Conservation (phyloP, 2,888 invertebrate genomes). For the Acronicta leporina region DNA sequence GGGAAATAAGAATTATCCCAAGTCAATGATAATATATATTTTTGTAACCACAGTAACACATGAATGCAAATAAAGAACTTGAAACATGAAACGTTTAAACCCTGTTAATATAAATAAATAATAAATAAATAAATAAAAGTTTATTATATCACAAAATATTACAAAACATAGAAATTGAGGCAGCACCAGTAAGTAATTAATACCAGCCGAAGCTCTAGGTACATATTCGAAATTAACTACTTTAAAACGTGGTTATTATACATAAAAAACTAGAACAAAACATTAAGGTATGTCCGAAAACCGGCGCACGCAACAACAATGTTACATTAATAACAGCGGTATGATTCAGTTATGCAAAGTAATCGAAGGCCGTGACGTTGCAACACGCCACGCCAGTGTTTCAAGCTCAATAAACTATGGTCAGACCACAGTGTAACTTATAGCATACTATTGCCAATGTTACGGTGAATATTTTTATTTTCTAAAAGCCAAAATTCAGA, state of each 20-base stretch:
- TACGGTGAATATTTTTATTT: background rate
- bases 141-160: too few relatives aligned
- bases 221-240: too few relatives aligned
- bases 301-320: conserved; percentile 35
- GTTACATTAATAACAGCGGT: conserved; percentile 42
- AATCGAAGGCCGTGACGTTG: conserved; percentile 55
- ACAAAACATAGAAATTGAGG: too few relatives aligned
- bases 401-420: conserved; percentile 46
- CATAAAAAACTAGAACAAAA: conserved; percentile 41
- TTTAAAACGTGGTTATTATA: background rate
- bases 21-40: too few relatives aligned
- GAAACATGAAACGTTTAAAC: too few relatives aligned
- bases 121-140: too few relatives aligned
- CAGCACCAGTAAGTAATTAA: too few relatives aligned
- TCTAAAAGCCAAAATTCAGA: background rate
- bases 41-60: too few relatives aligned
- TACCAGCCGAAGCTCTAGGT: too few relatives aligned
- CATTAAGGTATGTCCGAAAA: conserved; percentile 9
- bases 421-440: conserved; percentile 15
- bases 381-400: conserved; percentile 32
- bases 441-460: conserved; percentile 15
- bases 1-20: too few relatives aligned
- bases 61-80: too few relatives aligned
- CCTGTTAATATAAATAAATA: too few relatives aligned
- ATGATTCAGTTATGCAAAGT: conserved; percentile 54